Conservation (phyloP, 2,888 invertebrate genomes). For the Ophonus ardosiacus region DNA sequence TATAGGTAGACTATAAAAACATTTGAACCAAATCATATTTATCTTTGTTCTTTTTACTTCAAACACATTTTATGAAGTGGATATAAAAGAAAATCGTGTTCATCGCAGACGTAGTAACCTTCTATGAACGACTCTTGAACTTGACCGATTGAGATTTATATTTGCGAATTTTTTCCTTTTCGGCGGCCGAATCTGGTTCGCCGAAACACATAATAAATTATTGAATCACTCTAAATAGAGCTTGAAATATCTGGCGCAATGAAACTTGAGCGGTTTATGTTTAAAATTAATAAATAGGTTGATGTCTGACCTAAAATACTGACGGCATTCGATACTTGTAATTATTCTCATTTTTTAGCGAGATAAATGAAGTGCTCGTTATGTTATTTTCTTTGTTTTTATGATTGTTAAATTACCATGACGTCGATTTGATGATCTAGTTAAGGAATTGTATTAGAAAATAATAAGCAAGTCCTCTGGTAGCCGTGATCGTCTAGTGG, state of each 20-base stretch:
- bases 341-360: not conserved
- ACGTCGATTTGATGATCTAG: not conserved
- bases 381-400: not conserved
- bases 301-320: slow-evolving; percentile 24
- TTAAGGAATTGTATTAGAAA: not conserved
- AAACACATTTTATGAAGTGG: not conserved
- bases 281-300: slow-evolving; percentile 24
- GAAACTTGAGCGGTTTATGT: slow-evolving; percentile 21
- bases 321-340: slow-evolving; percentile 18
- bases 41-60: no score
- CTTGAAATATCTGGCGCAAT: slow-evolving; percentile 23
- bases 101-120: not conserved
- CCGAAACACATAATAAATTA: slow-evolving; percentile 26
- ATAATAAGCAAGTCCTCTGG: not conserved
- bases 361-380: not conserved
- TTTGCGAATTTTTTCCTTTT: slow-evolving; percentile 12
- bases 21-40: no score
- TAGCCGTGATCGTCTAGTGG: slow-evolving; percentile 73
- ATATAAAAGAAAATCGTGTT: not conserved
- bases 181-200: not conserved
- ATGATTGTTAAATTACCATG: slow-evolving; percentile 11
- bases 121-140: not conserved
- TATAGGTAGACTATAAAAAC: no score
- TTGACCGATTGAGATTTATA: slow-evolving; percentile 27
- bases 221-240: not conserved